Conservation (phyloP, 2,113 vertebrate genomes). For the Bothrops jararaca region DNA sequence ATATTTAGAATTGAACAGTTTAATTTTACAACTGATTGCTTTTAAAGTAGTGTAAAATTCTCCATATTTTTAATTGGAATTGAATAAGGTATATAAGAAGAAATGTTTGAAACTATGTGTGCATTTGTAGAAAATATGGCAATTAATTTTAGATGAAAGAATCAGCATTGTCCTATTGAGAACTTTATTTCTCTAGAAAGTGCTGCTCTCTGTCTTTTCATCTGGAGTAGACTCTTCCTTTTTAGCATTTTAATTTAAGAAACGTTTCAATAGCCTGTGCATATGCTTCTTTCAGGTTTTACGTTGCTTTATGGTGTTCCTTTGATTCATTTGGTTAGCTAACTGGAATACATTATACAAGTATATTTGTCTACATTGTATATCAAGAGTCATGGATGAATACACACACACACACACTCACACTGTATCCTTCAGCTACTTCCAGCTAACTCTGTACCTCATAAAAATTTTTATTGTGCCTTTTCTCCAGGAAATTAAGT, state of each 20-base stretch:
- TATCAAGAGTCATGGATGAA: not conserved
- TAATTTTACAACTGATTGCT: conserved; percentile 12
- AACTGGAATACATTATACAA: not conserved
- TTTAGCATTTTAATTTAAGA: conserved; percentile 24
- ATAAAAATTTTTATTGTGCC: not conserved
- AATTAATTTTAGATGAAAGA: conserved; percentile 17
- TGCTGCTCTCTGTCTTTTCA: conserved; percentile 20
- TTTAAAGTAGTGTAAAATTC: not conserved
- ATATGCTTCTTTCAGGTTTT: conserved; percentile 26
- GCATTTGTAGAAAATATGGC: not conserved
- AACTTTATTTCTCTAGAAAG: not conserved
- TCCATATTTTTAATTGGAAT: not conserved
- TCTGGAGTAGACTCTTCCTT: conserved; percentile 21
- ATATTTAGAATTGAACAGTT: conserved; percentile 30
- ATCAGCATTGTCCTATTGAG: conserved; percentile 11
- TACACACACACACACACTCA: too few species aligned
- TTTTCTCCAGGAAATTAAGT: not conserved
- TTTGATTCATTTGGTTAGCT: not conserved
- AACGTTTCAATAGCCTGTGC: conserved; percentile 21
- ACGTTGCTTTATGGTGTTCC: not conserved
- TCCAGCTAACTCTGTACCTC: not conserved
- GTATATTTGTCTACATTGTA: not conserved
- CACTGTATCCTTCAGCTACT: not conserved
- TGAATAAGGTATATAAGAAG: not conserved
- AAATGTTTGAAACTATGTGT: not conserved